A percentile compares a stretch with the other conserved stretches of the same genome.
phyloP scores from a whole-genome alignment of 2,797 vertebrate species.

The Netta rufina region DNA sequence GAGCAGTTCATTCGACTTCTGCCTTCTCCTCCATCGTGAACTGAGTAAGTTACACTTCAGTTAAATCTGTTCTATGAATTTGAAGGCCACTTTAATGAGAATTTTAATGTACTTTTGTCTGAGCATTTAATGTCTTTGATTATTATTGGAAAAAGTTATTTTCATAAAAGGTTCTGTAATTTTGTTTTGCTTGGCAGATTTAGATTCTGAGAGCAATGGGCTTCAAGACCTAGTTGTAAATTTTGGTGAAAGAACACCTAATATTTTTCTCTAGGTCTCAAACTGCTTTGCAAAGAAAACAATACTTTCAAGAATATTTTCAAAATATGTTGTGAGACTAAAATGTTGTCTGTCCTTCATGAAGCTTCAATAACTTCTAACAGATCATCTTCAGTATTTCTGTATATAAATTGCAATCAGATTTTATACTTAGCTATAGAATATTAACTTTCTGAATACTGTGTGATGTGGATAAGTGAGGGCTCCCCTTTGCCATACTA shows the following conservation, averaged over 20 bases:
- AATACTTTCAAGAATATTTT: background rate
- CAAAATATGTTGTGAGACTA: background rate
- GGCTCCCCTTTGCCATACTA: background rate
- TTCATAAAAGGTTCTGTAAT: background rate
- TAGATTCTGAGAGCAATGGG: background rate
- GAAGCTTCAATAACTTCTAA: background rate
- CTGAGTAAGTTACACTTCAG: constrained; percentile 8
- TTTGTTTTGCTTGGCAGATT: background rate
- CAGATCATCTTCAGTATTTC: background rate
- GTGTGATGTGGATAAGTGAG: background rate
- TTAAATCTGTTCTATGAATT: background rate
- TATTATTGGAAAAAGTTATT: background rate
- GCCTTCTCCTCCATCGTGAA: background rate
- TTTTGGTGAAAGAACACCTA: background rate
- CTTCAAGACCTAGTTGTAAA: background rate
- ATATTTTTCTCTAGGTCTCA: background rate
- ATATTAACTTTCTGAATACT: background rate
- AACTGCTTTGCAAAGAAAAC: background rate
- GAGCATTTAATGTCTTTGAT: background rate
- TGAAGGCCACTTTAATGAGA: background rate
- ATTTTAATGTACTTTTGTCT: background rate
- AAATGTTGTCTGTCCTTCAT: background rate
- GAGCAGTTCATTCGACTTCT: background rate
- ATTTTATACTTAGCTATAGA: background rate
- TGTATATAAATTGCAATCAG: background rate